Conservation (phyloP, 2,888 invertebrate species). For the Nymphalis c-album region DNA sequence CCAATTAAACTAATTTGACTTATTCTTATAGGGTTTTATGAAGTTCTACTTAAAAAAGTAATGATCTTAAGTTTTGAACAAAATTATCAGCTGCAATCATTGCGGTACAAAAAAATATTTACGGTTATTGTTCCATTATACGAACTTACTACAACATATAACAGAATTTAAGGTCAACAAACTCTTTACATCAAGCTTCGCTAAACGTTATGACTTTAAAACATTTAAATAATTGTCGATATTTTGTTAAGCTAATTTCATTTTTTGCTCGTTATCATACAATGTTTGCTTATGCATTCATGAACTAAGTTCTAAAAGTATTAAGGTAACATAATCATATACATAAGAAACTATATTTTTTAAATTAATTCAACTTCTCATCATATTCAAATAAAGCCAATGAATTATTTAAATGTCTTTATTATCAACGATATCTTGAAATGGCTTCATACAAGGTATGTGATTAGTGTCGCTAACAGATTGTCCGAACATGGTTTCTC, state of each 20-base stretch:
- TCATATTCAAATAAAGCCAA: background rate
- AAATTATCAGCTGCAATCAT: background rate
- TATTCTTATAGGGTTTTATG: no score
- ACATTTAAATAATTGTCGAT: background rate
- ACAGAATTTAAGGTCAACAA: conserved; percentile 11
- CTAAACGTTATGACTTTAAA: background rate
- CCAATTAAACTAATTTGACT: no score
- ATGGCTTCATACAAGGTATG: background rate
- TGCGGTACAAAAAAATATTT: conserved; percentile 17
- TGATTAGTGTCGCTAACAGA: conserved; percentile 30
- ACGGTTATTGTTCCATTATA: conserved; percentile 26
- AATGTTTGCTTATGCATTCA: background rate
- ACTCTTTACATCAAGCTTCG: conserved; percentile 2
- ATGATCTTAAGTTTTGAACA: background rate
- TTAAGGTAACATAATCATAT: background rate
- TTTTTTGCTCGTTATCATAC: background rate
- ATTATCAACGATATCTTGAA: background rate
- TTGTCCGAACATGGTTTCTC: conserved; percentile 30
- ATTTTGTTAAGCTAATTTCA: background rate
- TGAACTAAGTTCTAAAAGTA: background rate
- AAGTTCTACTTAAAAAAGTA: background rate
- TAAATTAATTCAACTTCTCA: background rate
- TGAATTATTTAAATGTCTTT: conserved; percentile 1
- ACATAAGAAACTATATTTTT: background rate
- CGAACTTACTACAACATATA: conserved; percentile 18